Evolutionary conservation across 2,888 invertebrate genomes (phyloP), one percentile per base, ranked within the genome.

Genomic region (Cephus rjabovi): DNA sequence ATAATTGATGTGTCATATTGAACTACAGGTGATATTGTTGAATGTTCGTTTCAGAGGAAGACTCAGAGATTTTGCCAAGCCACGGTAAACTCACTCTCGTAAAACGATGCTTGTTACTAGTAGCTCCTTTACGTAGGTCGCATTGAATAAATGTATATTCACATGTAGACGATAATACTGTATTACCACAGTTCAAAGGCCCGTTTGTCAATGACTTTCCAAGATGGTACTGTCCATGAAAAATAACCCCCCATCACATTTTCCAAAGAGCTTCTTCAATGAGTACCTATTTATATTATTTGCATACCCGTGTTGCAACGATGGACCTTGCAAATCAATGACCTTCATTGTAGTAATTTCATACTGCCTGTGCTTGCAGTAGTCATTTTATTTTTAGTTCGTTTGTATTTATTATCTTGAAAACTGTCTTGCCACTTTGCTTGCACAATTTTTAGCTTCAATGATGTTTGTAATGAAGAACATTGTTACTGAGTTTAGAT

Each of bases 61-160:
- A 91, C 89, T 88, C 90, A 89, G 90, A 91, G 90, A 90, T 90
- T 88, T 91, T 91, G 90, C 90, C 89, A 90, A 90, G 86, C 83
- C 89, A 91, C 90, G 90, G 90, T 91, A 91, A 89, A 89, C 89
- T 87, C 23, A 56, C 23, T 56, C 9, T 56, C 56, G 56, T 56
- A 9, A 56, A 56, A 56, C 56, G 23, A 56, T 56, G 56, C 56
- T 56, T 56, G 56, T 56, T 56, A 56, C 23, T 6, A 23, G 56
- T 56, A 56, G 56, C 9, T 56, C 56, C 23, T 56, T 23, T 56
- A 56, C 56, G 56, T 56, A 56, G 56, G 56, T 56, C 56, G 56
- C 56, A 56, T 56, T 56, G 56, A 56, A 56, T 56, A 56, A 56
- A 56, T 56, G 56, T 56, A 9, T 23, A 56, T 56, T 56, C 23